A percentile compares a stretch with the other conserved stretches of the same genome.
phyloP scores from a whole-genome alignment of 2,888 invertebrate genomes.

The Drosophila longiperda region DNA sequence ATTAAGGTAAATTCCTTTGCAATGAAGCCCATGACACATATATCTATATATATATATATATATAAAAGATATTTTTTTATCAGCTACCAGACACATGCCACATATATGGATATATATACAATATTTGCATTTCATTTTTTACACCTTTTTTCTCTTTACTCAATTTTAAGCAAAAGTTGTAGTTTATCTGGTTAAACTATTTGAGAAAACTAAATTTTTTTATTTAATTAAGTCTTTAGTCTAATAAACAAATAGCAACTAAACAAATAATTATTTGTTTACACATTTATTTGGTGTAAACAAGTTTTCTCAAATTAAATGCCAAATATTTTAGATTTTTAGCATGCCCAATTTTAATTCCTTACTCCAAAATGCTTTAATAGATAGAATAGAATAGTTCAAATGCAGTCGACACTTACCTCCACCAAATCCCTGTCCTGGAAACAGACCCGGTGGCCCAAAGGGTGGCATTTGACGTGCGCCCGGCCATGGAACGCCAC shows the following conservation, averaged over 20 bases:
- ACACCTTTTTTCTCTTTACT: background rate
- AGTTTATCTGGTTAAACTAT: background rate
- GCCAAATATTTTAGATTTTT: background rate
- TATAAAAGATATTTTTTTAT: background rate
- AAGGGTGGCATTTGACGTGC: constrained; percentile 88
- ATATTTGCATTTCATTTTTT: background rate
- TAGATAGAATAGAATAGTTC: background rate
- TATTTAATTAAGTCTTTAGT: background rate
- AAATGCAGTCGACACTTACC: constrained; percentile 84
- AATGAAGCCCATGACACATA: background rate
- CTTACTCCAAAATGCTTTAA: background rate
- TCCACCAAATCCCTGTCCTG: constrained; percentile 87
- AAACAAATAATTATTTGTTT: background rate
- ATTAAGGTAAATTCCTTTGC: background rate
- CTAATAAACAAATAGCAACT: background rate
- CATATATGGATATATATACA: background rate
- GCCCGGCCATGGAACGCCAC: constrained; percentile 87
- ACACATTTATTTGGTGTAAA: background rate
- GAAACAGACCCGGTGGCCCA: constrained; percentile 88
- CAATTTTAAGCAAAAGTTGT: background rate
- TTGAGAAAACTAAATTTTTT: background rate
- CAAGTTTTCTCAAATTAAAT: background rate
- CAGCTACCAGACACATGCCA: background rate
- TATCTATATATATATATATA: too few species aligned
- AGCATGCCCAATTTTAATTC: background rate